Evolutionary conservation across 2,888 invertebrate genomes (phyloP).

Genomic region (Acrocera orbiculus): DNA sequence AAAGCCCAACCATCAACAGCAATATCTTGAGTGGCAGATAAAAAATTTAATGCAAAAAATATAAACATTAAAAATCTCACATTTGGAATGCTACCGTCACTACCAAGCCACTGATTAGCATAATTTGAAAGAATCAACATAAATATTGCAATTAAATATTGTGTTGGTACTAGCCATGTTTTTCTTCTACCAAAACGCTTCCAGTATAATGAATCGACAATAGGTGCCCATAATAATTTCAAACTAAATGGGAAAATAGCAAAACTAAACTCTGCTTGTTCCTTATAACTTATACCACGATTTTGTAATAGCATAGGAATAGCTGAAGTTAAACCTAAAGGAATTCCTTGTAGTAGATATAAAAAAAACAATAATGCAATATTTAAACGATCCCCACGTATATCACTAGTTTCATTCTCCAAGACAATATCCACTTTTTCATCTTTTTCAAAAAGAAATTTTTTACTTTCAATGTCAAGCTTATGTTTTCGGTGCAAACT

Average conservation of each 20-base stretch:
- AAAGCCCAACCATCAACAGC: slow-evolving; percentile 99
- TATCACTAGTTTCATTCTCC: slow-evolving; percentile 32
- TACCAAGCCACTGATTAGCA: slow-evolving; percentile 62
- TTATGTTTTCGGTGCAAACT: too few relatives aligned
- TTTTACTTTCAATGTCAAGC: too few relatives aligned
- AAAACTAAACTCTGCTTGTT: slow-evolving; percentile 90
- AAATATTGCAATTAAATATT: slow-evolving; percentile 75
- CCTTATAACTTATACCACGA: slow-evolving; percentile 78
- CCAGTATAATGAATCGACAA: slow-evolving; percentile 85
- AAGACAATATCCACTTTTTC: too few relatives aligned
- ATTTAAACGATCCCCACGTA: slow-evolving; percentile 60
- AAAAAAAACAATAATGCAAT: slow-evolving; percentile 78
- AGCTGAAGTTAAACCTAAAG: slow-evolving; percentile 82
- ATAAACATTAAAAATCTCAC: slow-evolving; percentile 62
- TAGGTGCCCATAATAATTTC: slow-evolving; percentile 95
- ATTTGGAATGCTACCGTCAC: slow-evolving; percentile 34
- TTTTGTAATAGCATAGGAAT: slow-evolving; percentile 92
- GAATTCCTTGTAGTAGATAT: slow-evolving; percentile 89
- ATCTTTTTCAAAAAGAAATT: too few relatives aligned
- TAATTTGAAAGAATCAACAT: slow-evolving; percentile 73
- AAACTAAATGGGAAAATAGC: slow-evolving; percentile 84
- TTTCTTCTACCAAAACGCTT: slow-evolving; percentile 78
- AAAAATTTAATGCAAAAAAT: slow-evolving; percentile 83
- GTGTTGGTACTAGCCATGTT: slow-evolving; percentile 87
- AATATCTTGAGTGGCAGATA: slow-evolving; percentile 98